Evolutionary conservation across 1,140 invertebrate species (phyloP).

Genomic region (Sinella curviseta): DNA sequence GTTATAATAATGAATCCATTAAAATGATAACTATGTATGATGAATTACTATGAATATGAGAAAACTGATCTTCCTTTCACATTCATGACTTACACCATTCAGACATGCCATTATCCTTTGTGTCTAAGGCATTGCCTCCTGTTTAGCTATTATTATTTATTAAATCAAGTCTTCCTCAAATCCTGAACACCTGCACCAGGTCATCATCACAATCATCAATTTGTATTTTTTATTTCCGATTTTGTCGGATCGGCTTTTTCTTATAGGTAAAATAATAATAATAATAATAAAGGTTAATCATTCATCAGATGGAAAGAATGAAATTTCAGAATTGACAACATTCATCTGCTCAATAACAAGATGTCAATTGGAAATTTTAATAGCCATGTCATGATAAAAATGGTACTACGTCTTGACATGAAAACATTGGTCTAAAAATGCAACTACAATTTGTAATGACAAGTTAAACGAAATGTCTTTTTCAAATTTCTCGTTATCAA

Average conservation of each 20-base stretch:
- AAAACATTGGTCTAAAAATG: too few species aligned
- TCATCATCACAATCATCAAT: neutral
- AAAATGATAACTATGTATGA: neutral
- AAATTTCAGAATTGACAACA: too few species aligned
- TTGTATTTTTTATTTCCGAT: neutral
- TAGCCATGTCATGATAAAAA: too few species aligned
- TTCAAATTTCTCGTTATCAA: too few species aligned
- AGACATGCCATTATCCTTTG: neutral
- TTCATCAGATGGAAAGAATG: too few species aligned
- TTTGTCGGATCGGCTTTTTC: neutral
- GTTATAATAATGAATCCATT: slow-evolving; percentile 18
- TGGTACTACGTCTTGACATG: too few species aligned
- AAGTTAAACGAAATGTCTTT: too few species aligned
- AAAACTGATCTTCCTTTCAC: neutral
- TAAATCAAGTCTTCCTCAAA: neutral
- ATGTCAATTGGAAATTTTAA: too few species aligned
- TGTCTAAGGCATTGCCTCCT: neutral
- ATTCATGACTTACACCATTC: neutral
- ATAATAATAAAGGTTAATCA: too few species aligned
- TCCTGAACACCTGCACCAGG: neutral
- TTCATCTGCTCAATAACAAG: too few species aligned
- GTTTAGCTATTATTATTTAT: neutral
- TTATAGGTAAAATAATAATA: too few species aligned
- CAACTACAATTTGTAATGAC: too few species aligned
- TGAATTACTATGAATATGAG: neutral